Evolutionary conservation across 2,797 vertebrate species (phyloP).

Genomic region (Botia almorhae): DNA sequence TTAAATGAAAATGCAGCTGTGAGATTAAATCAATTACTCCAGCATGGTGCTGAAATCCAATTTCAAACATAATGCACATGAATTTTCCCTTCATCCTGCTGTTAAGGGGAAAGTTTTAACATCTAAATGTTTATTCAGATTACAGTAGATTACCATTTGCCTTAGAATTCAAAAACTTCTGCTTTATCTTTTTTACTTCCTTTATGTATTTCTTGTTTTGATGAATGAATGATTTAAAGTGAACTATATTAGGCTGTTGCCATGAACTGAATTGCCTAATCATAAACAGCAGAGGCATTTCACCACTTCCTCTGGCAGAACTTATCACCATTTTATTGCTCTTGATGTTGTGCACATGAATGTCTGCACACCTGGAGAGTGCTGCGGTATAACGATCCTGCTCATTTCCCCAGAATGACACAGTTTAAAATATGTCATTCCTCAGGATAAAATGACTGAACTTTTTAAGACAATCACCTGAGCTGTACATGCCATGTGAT

Average conservation of each 20-base stretch:
- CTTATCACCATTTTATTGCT: no score
- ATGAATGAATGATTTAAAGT: neutral
- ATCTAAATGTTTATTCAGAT: neutral
- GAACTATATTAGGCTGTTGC: neutral
- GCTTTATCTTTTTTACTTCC: neutral
- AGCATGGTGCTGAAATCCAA: neutral
- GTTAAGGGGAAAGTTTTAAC: neutral
- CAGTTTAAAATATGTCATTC: no score
- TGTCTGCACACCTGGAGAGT: no score
- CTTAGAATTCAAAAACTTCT: neutral
- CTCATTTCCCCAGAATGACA: no score
- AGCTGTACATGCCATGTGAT: no score
- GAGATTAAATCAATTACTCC: neutral
- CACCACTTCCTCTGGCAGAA: no score
- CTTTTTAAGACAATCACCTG: no score
- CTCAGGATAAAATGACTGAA: no score
- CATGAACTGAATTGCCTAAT: neutral
- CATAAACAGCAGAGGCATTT: neutral
- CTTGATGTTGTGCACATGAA: no score
- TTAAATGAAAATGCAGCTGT: neutral
- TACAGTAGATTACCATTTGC: neutral
- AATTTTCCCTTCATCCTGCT: neutral
- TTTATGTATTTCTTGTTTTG: neutral
- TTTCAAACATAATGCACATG: neutral
- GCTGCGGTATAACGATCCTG: no score